Evolutionary conservation across 53 echinoderm and acorn worm species (phyloP), one percentile per base, ranked within the genome.

Genomic region (Apostichopus leukothele): DNA sequence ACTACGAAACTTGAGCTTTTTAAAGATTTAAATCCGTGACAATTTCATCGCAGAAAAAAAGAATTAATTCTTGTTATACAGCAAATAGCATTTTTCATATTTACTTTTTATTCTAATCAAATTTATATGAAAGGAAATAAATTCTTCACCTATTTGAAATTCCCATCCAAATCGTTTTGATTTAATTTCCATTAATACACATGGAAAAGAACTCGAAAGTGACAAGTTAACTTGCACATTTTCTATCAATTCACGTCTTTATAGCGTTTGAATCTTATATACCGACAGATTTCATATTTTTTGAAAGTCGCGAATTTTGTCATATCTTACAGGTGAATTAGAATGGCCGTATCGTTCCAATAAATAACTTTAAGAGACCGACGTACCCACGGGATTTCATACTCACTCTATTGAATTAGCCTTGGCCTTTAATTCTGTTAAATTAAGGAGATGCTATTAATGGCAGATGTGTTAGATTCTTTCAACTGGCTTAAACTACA

Each of bases 341-440:
- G 14, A 7, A 77, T 51, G 52, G 52, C 7, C 50, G 50, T 39
- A 39, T 16, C 9, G 25, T 77, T 77, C 39, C 39, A 77, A 77
- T 81, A 55, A 16, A 20, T 55, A 81, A n/a, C 57, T 2, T 10
- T 9, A 55, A 55, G 20, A 7, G 21, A 54, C 20, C 10, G 81
- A n/a, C 6, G 81, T n/a, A 20, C 81, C 22, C 81, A 22, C 23
- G 81, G 81, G 59, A 21, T 3, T 22, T 51, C 6, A 54, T 55
- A 54, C 59, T 18, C 11, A 26, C 50, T 26, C 52, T 77, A 77
- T 77, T 50, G 18, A 54, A 81, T 81, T 81, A 81, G 23, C 81
- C 81, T 81, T 81, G 81, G 81, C 53, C 81, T 81, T 59, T 81
- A 21, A 81, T 54, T 81, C 81, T 53, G 81, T 81, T 81, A 59